Percentiles rank a stretch among this genome's conserved stretches.
These are phyloP conservation scores for Heliconius nattereri DNA, from an alignment of 1,140 invertebrate genomes.

Conservation along the genomic window DNA sequence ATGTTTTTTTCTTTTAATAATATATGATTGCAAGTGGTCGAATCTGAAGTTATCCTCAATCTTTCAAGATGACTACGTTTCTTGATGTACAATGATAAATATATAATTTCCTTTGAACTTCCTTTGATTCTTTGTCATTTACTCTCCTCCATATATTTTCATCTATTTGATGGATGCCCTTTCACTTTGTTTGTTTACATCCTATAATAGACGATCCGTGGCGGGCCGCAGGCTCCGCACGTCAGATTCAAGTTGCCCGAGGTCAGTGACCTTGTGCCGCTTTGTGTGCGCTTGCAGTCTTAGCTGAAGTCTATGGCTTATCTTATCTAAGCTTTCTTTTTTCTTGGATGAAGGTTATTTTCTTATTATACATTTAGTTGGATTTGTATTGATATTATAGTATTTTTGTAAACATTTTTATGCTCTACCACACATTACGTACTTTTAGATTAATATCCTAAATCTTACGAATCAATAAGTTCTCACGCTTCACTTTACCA, in stretches of 20 bases:
- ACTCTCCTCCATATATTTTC: constrained; percentile 8
- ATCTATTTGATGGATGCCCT: constrained; percentile 16
- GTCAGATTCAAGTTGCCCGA: constrained; percentile 40
- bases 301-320: not conserved
- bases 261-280: constrained; percentile 52
- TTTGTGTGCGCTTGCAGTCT: constrained; percentile 26
- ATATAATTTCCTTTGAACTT: not conserved
- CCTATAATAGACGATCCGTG: constrained; percentile 34
- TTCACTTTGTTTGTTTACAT: constrained; percentile 34
- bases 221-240: constrained; percentile 20
- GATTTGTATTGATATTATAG: too few species aligned
- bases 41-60: not conserved
- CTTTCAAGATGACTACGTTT: not conserved
- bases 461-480: constrained; percentile 1
- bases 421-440: not conserved
- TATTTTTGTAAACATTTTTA: too few species aligned
- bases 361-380: not conserved
- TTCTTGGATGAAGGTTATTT: not conserved
- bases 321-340: constrained; percentile 19
- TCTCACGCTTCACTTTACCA: constrained; percentile 16
- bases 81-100: not conserved
- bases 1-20: too few species aligned
- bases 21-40: not conserved
- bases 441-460: not conserved
- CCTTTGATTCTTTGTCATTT: constrained; percentile 7